phyloP scores from a whole-genome alignment of 2,888 invertebrate species.

The Phrixothrix hirtus region DNA sequence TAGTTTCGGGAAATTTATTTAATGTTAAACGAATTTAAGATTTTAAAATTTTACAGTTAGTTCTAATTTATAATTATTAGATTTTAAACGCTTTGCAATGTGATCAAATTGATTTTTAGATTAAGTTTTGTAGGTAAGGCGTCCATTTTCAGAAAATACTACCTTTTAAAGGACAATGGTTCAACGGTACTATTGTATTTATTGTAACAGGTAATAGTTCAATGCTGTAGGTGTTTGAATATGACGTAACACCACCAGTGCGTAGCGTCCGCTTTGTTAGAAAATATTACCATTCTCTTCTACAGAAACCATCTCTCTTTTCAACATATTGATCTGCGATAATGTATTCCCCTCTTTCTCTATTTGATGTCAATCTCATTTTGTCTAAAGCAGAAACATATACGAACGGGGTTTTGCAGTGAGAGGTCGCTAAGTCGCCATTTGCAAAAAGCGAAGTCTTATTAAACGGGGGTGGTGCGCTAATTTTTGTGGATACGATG shows the following conservation, averaged over 20 bases:
- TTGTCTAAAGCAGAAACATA: conserved; percentile 24
- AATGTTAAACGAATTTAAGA: too few relatives aligned
- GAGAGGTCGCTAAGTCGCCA: conserved; percentile 33
- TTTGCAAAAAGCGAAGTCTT: conserved; percentile 15
- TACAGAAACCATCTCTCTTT: conserved; percentile 7
- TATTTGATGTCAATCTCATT: conserved; percentile 5
- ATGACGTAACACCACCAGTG: conserved; percentile 26
- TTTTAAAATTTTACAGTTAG: too few relatives aligned
- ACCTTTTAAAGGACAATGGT: not conserved
- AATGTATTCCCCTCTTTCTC: conserved; percentile 12
- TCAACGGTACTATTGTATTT: conserved; percentile 8
- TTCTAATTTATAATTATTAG: too few relatives aligned
- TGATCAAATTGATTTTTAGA: too few relatives aligned
- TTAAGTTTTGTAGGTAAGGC: too few relatives aligned
- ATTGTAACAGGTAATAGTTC: conserved; percentile 8
- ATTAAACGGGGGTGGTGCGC: conserved; percentile 13
- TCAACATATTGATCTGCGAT: conserved; percentile 24
- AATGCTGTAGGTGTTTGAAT: conserved; percentile 20
- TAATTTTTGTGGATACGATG: not conserved
- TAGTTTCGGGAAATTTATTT: too few relatives aligned
- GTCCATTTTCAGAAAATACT: too few relatives aligned
- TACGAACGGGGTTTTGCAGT: conserved; percentile 37
- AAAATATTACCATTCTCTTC: conserved; percentile 13
- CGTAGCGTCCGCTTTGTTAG: conserved; percentile 28
- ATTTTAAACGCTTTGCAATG: too few relatives aligned